A percentile compares a stretch with the other conserved stretches of the same genome.
Evolutionary conservation across 2,113 vertebrate species (phyloP).

Genomic region (Eulacestoma nigropectus): DNA sequence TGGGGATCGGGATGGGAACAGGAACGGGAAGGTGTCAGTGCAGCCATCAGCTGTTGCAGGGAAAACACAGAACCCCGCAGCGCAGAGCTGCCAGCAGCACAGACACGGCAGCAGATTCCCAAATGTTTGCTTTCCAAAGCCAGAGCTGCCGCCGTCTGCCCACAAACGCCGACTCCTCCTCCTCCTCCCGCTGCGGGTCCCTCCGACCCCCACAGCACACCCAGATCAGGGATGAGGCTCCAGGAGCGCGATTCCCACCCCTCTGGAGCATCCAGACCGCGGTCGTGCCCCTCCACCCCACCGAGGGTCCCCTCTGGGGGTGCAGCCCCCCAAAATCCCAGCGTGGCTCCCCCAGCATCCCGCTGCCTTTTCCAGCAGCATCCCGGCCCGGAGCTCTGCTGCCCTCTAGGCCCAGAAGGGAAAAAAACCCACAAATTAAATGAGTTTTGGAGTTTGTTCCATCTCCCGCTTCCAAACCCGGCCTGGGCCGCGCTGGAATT

Average conservation of each 20-base stretch:
- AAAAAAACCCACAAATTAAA: too few species aligned
- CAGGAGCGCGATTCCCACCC: not conserved
- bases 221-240: not conserved
- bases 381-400: conserved; percentile 31
- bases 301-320: not conserved
- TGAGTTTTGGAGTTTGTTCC: not conserved
- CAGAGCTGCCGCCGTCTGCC: not conserved
- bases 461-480: not conserved
- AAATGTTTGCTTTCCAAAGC: not conserved
- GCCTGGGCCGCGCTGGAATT: not conserved
- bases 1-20: not conserved
- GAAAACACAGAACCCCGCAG: not conserved
- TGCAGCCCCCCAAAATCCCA: not conserved
- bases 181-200: not conserved
- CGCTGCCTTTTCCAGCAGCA: not conserved
- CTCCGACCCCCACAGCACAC: not conserved
- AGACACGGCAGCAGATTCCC: not conserved
- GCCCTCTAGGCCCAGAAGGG: conserved; percentile 53
- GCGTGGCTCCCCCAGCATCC: not conserved
- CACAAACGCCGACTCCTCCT: not conserved
- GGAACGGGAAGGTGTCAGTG: accelerated
- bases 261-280: accelerated
- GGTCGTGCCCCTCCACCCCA: not conserved
- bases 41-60: not conserved
- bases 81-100: not conserved